Evolutionary conservation across 2,113 vertebrate genomes (phyloP), one percentile per base, ranked within the genome.

Genomic region (Rhadina sibilatrix): DNA sequence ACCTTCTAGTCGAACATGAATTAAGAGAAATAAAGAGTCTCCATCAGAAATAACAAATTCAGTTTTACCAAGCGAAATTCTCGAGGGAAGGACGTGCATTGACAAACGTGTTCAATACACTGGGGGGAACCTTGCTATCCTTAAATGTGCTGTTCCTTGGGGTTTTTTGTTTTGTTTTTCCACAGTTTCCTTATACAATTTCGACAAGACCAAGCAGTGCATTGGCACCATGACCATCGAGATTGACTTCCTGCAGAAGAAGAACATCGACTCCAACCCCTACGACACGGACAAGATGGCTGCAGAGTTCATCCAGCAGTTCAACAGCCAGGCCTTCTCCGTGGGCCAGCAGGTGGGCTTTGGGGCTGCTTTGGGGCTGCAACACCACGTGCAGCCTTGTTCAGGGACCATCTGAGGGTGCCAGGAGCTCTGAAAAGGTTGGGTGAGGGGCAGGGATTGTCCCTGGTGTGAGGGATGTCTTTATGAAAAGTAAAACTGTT

Each of bases 171-270:
- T n/a, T n/a, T n/a, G n/a, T n/a, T n/a, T n/a, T 35, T 33, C 18
- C 12, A 4, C 82, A 99, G 99, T 99, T 31, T 98, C 97, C 44
- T 84, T 97, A 24, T 99, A 99, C 97, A 98, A 77, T 63, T 99
- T 99, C 4, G 99, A 99, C 98, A 99, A 98, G 96, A 96, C 98
- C 46, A 99, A 98, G 92, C 99, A 99, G 84, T 99, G 99, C 11
- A 98, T 99, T 2, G 99, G 99, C 95, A 98, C 97, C 18, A 98
- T 99, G 98, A 99, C 97, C 8, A 97, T 99, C 18, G 99, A 99
- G 95, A 98, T 99, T 0, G 99, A 99, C 95, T 99, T 99, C 87
- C 98, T 99, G 92, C 99, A 99, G 98, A 99, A 99, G 97, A 99
- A 99, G 97, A 99, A 10, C 38, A 97, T 98, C 1, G 99, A 99